Evolutionary conservation across 2,888 invertebrate genomes (phyloP).

Genomic region (Drosophila sordidula): DNA sequence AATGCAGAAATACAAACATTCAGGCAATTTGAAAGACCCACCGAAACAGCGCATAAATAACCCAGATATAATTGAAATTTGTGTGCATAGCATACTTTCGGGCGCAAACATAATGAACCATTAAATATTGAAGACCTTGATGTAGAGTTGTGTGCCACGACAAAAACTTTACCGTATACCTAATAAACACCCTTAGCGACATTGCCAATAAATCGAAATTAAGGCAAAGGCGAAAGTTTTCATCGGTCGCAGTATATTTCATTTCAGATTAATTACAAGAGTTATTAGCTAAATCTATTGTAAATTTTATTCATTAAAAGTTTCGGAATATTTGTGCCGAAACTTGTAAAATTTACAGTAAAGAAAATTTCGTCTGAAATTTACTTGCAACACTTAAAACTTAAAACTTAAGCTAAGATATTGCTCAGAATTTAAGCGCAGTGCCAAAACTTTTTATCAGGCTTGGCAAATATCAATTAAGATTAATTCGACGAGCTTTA

Average conservation of each 20-base stretch:
- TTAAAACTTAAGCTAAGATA: background rate
- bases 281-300: background rate
- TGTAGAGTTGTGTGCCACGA: background rate
- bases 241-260: background rate
- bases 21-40: too few relatives aligned
- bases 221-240: background rate
- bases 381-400: background rate
- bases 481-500: background rate
- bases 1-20: background rate
- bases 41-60: too few relatives aligned
- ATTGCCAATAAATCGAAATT: background rate
- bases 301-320: slow-evolving; percentile 2
- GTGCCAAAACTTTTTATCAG: background rate
- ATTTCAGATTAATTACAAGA: slow-evolving; percentile 1
- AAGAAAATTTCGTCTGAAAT: background rate
- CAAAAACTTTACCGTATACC: background rate
- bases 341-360: background rate
- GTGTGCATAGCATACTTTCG: slow-evolving; percentile 1
- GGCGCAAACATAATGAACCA: background rate
- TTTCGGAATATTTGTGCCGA: background rate
- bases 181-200: background rate
- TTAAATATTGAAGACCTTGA: background rate
- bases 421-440: background rate
- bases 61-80: background rate
- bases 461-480: background rate